Percentiles rank a stretch among this genome's conserved stretches.
Conservation (phyloP, 2,888 invertebrate species). For the Orchestes rusci region DNA sequence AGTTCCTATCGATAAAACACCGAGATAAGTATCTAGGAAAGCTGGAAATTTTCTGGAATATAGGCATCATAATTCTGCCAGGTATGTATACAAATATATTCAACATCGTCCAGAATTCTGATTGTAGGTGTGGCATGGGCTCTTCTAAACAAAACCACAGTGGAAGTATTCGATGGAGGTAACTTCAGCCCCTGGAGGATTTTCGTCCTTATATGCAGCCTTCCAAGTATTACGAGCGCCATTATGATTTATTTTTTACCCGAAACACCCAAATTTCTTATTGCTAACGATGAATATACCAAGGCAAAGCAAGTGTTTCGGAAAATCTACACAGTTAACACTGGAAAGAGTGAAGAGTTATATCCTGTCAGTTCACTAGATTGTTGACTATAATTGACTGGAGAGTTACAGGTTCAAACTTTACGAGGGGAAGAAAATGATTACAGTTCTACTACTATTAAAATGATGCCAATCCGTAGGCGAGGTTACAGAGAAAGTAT, state of each 20-base stretch:
- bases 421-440: constrained; percentile 34
- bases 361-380: constrained; percentile 54
- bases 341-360: constrained; percentile 41
- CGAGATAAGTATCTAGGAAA: constrained; percentile 52
- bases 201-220: constrained; percentile 55
- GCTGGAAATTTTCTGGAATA: constrained; percentile 55
- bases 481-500: constrained; percentile 1
- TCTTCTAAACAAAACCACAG: constrained; percentile 36
- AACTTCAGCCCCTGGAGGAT: constrained; percentile 56
- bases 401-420: constrained; percentile 29
- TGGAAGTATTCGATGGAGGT: constrained; percentile 34
- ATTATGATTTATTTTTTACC: constrained; percentile 49
- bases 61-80: constrained; percentile 53
- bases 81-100: constrained; percentile 39
- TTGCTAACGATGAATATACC: constrained; percentile 47
- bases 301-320: constrained; percentile 49
- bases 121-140: constrained; percentile 46
- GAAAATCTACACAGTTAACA: constrained; percentile 50
- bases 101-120: background rate
- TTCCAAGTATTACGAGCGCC: constrained; percentile 50
- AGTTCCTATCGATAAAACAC: constrained; percentile 50
- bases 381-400: background rate
- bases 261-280: constrained; percentile 52
- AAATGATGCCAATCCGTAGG: constrained; percentile 20
- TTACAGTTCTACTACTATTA: too few species aligned